Base-by-base conservation (phyloP, 2,113 vertebrate genomes). In the Dolichotis patagonum region DNA sequence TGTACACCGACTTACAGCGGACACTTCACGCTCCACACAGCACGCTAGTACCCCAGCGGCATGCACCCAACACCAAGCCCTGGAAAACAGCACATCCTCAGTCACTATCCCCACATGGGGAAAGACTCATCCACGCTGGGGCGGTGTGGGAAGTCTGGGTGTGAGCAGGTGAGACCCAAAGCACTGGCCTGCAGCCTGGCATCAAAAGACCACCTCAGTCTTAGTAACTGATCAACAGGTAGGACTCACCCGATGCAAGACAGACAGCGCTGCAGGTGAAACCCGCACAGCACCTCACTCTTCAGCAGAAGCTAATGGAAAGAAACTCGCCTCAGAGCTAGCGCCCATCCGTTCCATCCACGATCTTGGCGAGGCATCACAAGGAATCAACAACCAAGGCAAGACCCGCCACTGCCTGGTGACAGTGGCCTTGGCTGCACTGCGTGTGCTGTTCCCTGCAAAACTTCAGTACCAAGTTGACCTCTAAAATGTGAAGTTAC, bases 401-500 rank as follows among this genome's bases (percentile, higher is more conserved):
- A 32, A 28, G 7, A 56, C 5, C 75, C 24, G 14, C 78, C 1
- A 24, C 5, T 10, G 24, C 65, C 65, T 12, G 2, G 65, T 24
- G 46, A 56, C 46, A 5, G 35, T 14, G 8, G 17, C 81, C 69
- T 49, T 17, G 3, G 30, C 9, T 62, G n/a, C 43, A 22, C 0
- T 0, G 4, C 4, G 0, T 2, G 1, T 28, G 62, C 3, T 5
- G 2, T 0, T 1, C n/a, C 24, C 30, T 46, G 56, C 8, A 2
- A 3, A 0, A 4, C 12, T 32, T 35, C 19, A 16, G 11, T 1
- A 8, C 43, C 7, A 35, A 1, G n/a, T 62, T 13, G 9, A 0
- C 32, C 1, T 14, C 30, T 1, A 26, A 19, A 41, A 60, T 3
- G 43, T 1, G 1, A 84, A 63, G 12, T 38, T 10, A 8, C 16